A percentile compares a stretch with the other conserved stretches of the same genome.
Evolutionary conservation across 2,113 vertebrate genomes (phyloP).

Genomic region (Hemiprocne comata): DNA sequence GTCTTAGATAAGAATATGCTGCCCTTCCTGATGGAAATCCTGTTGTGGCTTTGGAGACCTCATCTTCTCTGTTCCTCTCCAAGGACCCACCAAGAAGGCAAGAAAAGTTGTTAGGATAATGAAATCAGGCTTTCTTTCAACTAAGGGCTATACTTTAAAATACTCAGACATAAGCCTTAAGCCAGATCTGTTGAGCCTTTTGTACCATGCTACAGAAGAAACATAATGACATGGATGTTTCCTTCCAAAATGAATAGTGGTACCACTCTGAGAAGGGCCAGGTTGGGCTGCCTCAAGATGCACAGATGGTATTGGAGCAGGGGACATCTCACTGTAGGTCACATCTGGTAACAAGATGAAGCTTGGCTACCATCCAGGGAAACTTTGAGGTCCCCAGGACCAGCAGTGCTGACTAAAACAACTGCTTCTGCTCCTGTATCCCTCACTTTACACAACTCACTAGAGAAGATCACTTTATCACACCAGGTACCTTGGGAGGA

Average conservation of each 20-base stretch:
- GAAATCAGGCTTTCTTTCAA: background rate
- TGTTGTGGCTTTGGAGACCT: background rate
- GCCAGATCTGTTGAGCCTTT: background rate
- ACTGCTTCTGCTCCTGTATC: background rate
- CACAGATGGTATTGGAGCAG: background rate
- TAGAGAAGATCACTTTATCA: background rate
- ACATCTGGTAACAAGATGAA: background rate
- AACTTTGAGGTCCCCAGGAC: background rate
- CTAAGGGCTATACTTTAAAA: background rate
- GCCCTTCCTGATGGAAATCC: constrained; percentile 60
- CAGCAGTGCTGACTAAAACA: background rate
- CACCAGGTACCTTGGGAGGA: background rate
- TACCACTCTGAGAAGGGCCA: background rate
- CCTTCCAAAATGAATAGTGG: background rate
- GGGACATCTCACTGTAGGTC: background rate
- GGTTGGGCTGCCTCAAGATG: background rate
- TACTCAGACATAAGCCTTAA: background rate
- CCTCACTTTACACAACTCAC: background rate
- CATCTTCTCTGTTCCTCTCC: background rate
- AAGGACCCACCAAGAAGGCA: background rate
- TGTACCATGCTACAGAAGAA: background rate
- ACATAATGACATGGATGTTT: background rate
- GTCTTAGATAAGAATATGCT: constrained; percentile 20
- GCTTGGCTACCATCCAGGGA: background rate
- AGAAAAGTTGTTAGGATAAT: background rate